Conservation (phyloP, 2,888 invertebrate species). For the Drosophila siamana region DNA sequence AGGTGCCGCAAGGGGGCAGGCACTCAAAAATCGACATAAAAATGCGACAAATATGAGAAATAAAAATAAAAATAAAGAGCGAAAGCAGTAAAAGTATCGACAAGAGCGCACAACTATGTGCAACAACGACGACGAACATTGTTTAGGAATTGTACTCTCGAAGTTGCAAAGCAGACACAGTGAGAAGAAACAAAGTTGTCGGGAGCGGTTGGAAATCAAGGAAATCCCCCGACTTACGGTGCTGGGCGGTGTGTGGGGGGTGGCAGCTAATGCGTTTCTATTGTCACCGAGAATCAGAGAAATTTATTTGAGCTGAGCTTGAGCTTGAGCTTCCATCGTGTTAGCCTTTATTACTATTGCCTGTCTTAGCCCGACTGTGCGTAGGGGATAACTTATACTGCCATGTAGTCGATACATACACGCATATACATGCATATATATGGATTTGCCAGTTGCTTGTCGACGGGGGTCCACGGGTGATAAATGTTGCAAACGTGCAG, state of each 20-base stretch:
- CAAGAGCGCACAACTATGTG: conserved; percentile 29
- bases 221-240: conserved; percentile 13
- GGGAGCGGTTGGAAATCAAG: neutral
- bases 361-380: conserved; percentile 54
- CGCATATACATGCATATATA: too few relatives aligned
- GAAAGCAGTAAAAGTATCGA: conserved; percentile 43
- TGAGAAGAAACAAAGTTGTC: too few relatives aligned
- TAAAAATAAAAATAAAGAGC: conserved; percentile 53
- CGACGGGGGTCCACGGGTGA: conserved; percentile 26
- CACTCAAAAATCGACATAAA: conserved; percentile 66
- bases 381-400: conserved; percentile 59
- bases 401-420: too few relatives aligned
- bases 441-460: conserved; percentile 62
- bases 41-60: conserved; percentile 54
- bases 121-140: conserved; percentile 34
- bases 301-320: conserved; percentile 61
- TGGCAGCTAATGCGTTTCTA: conserved; percentile 72
- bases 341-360: conserved; percentile 75
- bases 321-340: conserved; percentile 42
- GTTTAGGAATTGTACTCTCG: conserved; percentile 37
- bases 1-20: conserved; percentile 23
- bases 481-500: conserved; percentile 58
- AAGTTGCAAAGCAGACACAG: too few relatives aligned
- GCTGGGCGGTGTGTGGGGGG: too few relatives aligned
- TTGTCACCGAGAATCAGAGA: conserved; percentile 61